Evolutionary conservation across 2,888 invertebrate genomes (phyloP), one percentile per base, ranked within the genome.

Genomic region (Lacanobia wlatinum): DNA sequence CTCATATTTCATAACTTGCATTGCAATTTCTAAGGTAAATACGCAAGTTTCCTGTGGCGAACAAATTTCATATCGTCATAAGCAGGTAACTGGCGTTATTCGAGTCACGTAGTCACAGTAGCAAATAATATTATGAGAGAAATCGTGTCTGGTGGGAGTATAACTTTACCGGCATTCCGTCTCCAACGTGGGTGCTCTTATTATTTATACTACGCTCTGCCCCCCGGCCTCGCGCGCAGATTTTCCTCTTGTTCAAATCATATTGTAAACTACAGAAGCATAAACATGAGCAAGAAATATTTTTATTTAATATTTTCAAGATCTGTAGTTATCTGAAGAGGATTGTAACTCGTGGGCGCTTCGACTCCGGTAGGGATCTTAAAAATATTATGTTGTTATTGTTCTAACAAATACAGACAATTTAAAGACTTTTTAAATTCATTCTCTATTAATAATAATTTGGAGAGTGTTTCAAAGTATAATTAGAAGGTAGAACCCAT

Each of bases 81-180:
- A 92, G 90, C 90, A 90, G 92, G 92, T 91, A 91, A 87, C 87
- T 82, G 82, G 86, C 82, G 86, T 86, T 89, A 93, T 93, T 93
- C 93, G 63, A 90, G 90, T 89, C 93, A 94, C 94, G 93, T 93
- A 87, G 85, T 83, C 84, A 76, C 89, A 90, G 90, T 87, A 91
- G 92, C 93, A 93, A 94, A 93, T 93, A 93, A 93, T 93, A 93
- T 93, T 92, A 93, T 93, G 92, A 92, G 91, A 90, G 91, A 90
- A 92, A 90, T 90, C 90, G 90, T 91, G 92, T 92, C 92, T 93
- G 89, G 85, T 91, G 87, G 90, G 88, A 91, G 88, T 90, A 91
- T 90, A 92, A 92, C 89, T 92, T 92, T 89, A 85, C 89, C 87
- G 87, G 89, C 83, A 83, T 86, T 86, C 82, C 86, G 84, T 87